These are phyloP conservation scores for Xenops minutus DNA, from an alignment of 2,797 vertebrate genomes.

Conservation along the genomic window DNA sequence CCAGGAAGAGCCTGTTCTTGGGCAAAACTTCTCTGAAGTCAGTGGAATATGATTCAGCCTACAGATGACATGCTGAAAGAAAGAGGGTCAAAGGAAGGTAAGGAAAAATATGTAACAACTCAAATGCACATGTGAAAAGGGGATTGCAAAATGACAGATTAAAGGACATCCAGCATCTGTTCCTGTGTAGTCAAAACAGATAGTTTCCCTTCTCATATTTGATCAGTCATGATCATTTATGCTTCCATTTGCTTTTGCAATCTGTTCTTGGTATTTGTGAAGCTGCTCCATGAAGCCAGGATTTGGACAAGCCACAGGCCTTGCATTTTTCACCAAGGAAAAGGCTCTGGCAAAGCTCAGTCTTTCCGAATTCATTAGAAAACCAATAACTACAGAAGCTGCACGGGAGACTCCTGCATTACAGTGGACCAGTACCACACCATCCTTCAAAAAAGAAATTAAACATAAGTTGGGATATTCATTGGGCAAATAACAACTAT, in stretches of 20 bases:
- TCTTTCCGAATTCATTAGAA: conserved; percentile 87
- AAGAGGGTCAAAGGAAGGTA: not conserved
- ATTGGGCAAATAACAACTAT: not conserved
- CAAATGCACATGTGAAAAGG: not conserved
- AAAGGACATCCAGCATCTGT: not conserved
- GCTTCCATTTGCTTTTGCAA: conserved; percentile 39
- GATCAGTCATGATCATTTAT: conserved; percentile 42
- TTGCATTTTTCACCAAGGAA: conserved; percentile 85
- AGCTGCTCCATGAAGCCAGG: conserved; percentile 91
- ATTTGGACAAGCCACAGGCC: conserved; percentile 87
- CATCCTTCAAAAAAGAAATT: conserved; percentile 78
- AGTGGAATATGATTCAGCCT: not conserved
- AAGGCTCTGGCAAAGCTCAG: conserved; percentile 85
- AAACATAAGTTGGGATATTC: not conserved
- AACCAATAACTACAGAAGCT: conserved; percentile 86
- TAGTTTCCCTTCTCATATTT: not conserved
- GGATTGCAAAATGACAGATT: not conserved
- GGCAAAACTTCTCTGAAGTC: not conserved
- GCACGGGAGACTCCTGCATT: conserved; percentile 92
- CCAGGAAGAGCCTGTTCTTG: not conserved
- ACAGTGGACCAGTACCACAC: conserved; percentile 91
- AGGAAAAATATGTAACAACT: not conserved
- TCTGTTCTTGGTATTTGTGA: conserved; percentile 76
- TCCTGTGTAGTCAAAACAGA: not conserved
- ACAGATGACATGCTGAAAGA: not conserved